A percentile compares a stretch with the other conserved stretches of the same genome.
Conservation (phyloP, 2,888 invertebrate genomes). For the Hoplodrina ambigua region DNA sequence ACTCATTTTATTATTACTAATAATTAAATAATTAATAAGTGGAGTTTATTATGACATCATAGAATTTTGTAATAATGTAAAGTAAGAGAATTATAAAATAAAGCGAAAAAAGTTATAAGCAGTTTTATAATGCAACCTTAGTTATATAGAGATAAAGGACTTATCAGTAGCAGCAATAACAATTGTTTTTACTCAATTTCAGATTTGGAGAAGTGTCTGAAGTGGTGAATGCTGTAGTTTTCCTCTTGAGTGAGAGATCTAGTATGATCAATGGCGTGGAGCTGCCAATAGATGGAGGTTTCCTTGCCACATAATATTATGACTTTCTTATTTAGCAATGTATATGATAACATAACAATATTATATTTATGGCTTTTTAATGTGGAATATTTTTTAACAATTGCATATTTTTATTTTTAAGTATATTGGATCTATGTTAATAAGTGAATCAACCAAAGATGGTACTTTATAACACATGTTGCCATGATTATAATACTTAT, state of each 20-base stretch:
- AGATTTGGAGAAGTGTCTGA: conserved; percentile 95
- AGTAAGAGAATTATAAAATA: not conserved
- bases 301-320: conserved; percentile 86
- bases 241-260: conserved; percentile 94
- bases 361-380: conserved; percentile 42
- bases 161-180: conserved; percentile 12
- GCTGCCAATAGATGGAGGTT: conserved; percentile 96
- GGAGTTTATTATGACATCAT: not conserved
- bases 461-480: conserved; percentile 54
- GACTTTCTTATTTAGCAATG: conserved; percentile 30
- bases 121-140: conserved; percentile 25
- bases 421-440: conserved; percentile 56
- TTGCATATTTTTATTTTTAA: conserved; percentile 54
- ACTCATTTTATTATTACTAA: no score
- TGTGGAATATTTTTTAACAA: conserved; percentile 57
- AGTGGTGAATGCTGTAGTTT: conserved; percentile 95
- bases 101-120: conserved; percentile 27
- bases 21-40: not conserved
- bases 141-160: conserved; percentile 18
- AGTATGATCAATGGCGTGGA: conserved; percentile 95
- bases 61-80: not conserved
- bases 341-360: conserved; percentile 20
- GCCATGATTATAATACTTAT: conserved; percentile 54
- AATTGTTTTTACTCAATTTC: conserved; percentile 60
- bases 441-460: conserved; percentile 62